Evolutionary conservation across 2,888 invertebrate genomes (phyloP).

Genomic region (Eristalinus aeneus): DNA sequence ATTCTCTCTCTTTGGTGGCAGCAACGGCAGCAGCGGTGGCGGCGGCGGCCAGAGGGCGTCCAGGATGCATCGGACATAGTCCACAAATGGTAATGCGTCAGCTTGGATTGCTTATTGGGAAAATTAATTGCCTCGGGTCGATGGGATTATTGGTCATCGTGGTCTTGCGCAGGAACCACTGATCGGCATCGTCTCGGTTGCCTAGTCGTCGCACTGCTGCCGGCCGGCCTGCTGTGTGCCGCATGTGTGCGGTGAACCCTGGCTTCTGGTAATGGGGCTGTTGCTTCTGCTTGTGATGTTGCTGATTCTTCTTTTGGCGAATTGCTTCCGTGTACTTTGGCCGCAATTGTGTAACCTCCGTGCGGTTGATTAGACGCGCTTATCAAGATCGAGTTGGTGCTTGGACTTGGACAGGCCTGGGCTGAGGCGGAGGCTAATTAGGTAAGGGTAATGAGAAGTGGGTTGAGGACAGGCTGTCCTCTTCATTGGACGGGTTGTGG

Average conservation of each 20-base stretch:
- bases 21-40: constrained; percentile 30
- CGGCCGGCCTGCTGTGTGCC: constrained; percentile 35
- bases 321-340: constrained; percentile 68
- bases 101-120: constrained; percentile 70
- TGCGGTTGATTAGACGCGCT: constrained; percentile 34
- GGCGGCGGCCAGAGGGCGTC: not conserved
- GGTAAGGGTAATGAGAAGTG: constrained; percentile 35
- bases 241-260: constrained; percentile 37
- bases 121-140: constrained; percentile 71
- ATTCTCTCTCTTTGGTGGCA: constrained; percentile 19
- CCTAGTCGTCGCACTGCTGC: not conserved
- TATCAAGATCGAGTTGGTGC: constrained; percentile 49
- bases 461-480: not conserved
- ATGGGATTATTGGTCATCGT: constrained; percentile 69
- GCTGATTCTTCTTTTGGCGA: not conserved
- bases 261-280: constrained; percentile 19
- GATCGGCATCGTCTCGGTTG: constrained; percentile 35
- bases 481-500: not conserved
- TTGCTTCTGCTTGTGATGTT: not conserved
- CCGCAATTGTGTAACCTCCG: constrained; percentile 48
- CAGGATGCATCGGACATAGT: constrained; percentile 53
- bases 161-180: constrained; percentile 16
- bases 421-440: constrained; percentile 50
- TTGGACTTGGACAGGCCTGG: constrained; percentile 1
- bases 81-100: constrained; percentile 71